Base-by-base conservation (phyloP, 2,113 vertebrate genomes). In the Echinops telfairi region DNA sequence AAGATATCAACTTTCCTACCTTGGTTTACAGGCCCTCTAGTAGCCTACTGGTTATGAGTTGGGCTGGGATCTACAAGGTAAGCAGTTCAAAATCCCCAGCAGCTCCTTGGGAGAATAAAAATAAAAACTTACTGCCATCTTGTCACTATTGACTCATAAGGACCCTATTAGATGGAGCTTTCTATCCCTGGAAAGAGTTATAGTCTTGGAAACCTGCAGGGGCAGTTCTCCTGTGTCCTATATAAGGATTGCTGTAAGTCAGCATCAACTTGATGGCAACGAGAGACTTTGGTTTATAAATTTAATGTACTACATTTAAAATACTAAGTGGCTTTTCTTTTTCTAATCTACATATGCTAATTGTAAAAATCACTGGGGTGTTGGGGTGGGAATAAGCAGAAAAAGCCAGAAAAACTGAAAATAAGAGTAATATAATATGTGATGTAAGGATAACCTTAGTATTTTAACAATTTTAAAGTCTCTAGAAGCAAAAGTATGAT, bases 381-480 rank as follows among this genome's bases (percentile, higher is more conserved):
- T 53, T 53, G 47, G 83, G 89, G 95, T 90, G 78, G 58, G 73
- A 90, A 36, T 20, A 93, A 82, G 66, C 62, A 94, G 80, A 64
- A 93, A 71, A 53, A 68, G 23, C 57, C 23, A 91, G 64, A n/a
- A 87, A 79, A 95, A 11, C 31, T 86, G 38, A 95, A 91, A 76
- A 82, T 91, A 81, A 89, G 4, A 91, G 40, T 57, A 81, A 64
- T 11, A 53, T 23, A 7, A 36, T 40, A 78, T 25, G 27, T 58
- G 47, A 89, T 6, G 31, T 53, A 7, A 22, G 58, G 53, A 82
- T 16, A 71, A n/a, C 19, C 16, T 11, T 57, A 60, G 5, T 3
- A 75, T 20, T 70, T 53, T 10, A 53, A 53, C 47, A 53, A 53
- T 53, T 53, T 53, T 53, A 53, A 53, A 53, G 47, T 53, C 47